Percentiles rank a stretch among this genome's conserved stretches.
These are phyloP conservation scores for Gymnosoma rotundatum DNA, from an alignment of 2,888 invertebrate species.

Conservation along the genomic window DNA sequence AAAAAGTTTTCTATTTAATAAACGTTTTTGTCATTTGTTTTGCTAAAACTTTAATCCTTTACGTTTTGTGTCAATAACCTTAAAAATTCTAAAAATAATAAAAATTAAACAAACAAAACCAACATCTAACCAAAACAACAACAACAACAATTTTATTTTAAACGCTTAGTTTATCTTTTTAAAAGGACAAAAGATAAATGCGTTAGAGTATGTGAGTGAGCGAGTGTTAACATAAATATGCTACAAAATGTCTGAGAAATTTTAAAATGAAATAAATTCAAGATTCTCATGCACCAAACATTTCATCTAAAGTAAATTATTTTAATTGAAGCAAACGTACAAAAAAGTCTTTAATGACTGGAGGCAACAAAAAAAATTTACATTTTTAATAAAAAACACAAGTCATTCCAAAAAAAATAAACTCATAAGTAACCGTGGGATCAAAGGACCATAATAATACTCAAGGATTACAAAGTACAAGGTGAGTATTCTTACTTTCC, in stretches of 20 bases:
- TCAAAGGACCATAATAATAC: conserved; percentile 3
- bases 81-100: conserved; percentile 4
- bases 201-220: conserved; percentile 11
- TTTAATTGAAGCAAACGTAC: too few species aligned
- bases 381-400: neutral
- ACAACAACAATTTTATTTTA: conserved; percentile 16
- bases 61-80: conserved; percentile 25
- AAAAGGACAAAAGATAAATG: conserved; percentile 12
- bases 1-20: neutral
- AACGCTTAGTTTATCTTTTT: neutral
- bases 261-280: neutral
- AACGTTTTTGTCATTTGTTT: neutral
- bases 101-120: conserved; percentile 4
- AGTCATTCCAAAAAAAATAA: neutral
- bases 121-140: neutral
- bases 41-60: neutral
- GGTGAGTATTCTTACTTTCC: neutral
- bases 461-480: conserved; percentile 19
- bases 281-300: neutral
- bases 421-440: neutral
- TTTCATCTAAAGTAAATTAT: too few species aligned
- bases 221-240: neutral
- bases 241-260: neutral
- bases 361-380: neutral
- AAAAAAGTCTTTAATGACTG: too few species aligned